Evolutionary conservation across 1,140 invertebrate species (phyloP), one percentile per base, ranked within the genome.

Genomic region (Chlorops oryzae): DNA sequence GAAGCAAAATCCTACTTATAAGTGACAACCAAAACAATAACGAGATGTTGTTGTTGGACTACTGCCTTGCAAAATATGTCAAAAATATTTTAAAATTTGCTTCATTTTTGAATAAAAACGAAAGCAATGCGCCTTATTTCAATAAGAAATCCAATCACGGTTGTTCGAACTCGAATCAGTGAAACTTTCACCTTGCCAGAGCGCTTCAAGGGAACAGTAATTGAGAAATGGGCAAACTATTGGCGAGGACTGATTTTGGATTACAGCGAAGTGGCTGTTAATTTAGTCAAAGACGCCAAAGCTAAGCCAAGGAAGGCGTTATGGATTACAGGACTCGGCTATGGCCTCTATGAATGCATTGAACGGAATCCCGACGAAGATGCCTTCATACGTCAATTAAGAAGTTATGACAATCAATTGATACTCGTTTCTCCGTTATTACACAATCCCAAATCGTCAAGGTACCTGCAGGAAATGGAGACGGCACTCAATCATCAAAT

Each of bases 401-500:
- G 65, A 1, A 24, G 28, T 5, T 49, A 56, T 55, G 71, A 73
- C 6, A 83, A 83, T 58, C 78, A 85, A 50, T 61, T 90, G 25
- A 74, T 80, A n/a, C 73, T 84, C 41, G 77, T 91, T 12, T 77
- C 81, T 44, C 76, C 81, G 47, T 55, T 73, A 1, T 78, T 85
- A 54, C 77, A 81, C 25, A 92, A 89, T 75, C 79, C 80, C 28
- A 67, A 70, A 40, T 78, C 85, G n/a, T 73, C 80, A 32, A 61
- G 78, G 9, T 81, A 88, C 64, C 58, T 90, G n/a, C 70, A 79
- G 38, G 76, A 73, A 50, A 55, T 92, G 5, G 77, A 82, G 38
- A 72, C 74, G 44, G 81, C 78, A 59, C 77, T 82, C 21, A 87
- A 88, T 60, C 74, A 84, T 61, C 81, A 82, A 17, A 73, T 80